Evolutionary conservation across 2,113 vertebrate genomes (phyloP).

Genomic region (Oreocharis arfaki): DNA sequence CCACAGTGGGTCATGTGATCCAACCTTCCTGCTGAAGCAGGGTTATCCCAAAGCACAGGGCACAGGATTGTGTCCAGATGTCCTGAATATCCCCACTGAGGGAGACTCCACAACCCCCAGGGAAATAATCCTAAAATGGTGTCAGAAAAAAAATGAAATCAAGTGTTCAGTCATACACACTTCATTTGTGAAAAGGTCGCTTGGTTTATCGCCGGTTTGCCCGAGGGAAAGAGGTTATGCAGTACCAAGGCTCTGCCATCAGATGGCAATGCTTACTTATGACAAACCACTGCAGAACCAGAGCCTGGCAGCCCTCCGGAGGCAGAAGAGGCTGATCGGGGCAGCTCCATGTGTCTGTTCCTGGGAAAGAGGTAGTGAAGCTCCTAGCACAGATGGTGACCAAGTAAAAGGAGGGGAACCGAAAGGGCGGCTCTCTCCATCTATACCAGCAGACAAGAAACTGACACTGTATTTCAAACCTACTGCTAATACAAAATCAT

Average conservation of each 20-base stretch:
- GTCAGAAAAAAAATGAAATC: not conserved
- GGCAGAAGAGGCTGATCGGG: rapidly evolving
- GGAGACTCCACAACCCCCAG: not conserved
- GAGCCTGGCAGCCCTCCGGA: rapidly evolving
- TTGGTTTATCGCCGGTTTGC: too few species aligned
- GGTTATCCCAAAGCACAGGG: not conserved
- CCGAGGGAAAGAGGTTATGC: not conserved
- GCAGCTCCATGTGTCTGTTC: rapidly evolving
- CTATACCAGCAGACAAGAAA: not conserved
- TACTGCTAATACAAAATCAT: not conserved
- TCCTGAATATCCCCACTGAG: not conserved
- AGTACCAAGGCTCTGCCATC: not conserved
- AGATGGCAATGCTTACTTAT: constrained; percentile 21
- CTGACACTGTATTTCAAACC: not conserved
- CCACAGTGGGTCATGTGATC: too few species aligned
- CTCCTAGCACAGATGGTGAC: not conserved
- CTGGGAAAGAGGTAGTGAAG: not conserved
- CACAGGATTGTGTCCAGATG: not conserved
- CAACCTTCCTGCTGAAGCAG: not conserved
- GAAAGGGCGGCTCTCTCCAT: not conserved
- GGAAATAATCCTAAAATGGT: not conserved
- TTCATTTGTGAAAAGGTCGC: not conserved
- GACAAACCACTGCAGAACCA: not conserved
- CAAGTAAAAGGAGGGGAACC: not conserved
- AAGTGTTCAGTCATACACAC: not conserved